Percentiles rank a stretch among this genome's conserved stretches.
phyloP scores from a whole-genome alignment of 2,888 invertebrate genomes.

The Tetragonula carbonaria region DNA sequence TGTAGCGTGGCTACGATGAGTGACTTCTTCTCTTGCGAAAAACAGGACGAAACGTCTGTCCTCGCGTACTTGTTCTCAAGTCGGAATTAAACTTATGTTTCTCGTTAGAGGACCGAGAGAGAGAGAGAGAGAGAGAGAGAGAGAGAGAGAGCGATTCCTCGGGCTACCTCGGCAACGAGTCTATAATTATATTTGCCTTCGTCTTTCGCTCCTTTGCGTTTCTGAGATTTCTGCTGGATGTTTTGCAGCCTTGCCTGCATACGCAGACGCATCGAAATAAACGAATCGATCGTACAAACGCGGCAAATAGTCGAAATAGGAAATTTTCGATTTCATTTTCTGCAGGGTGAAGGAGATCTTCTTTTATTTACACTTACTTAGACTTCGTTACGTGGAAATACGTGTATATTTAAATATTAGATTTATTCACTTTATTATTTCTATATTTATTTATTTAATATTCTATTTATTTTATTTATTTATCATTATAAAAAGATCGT shows the following conservation, averaged over 20 bases:
- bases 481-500: too few relatives aligned
- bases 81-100: conserved; percentile 65
- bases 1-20: not conserved
- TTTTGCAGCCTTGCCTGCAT: conserved; percentile 47
- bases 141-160: conserved; percentile 32
- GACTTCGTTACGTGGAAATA: too few relatives aligned
- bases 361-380: too few relatives aligned
- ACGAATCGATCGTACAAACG: conserved; percentile 26
- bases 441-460: too few relatives aligned
- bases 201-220: conserved; percentile 63
- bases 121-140: conserved; percentile 24
- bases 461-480: too few relatives aligned
- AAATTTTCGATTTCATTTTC: too few relatives aligned
- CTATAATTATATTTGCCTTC: conserved; percentile 77
- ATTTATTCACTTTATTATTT: too few relatives aligned
- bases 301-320: too few relatives aligned
- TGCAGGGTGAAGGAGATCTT: too few relatives aligned
- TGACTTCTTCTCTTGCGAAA: not conserved
- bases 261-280: conserved; percentile 62
- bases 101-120: conserved; percentile 59
- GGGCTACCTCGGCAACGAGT: conserved; percentile 72
- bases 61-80: conserved; percentile 55
- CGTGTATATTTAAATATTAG: too few relatives aligned
- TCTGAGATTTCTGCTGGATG: conserved; percentile 58
- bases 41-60: conserved; percentile 17